Conservation (phyloP, 2,113 vertebrate genomes). For the Ptilonorhynchus violaceus region DNA sequence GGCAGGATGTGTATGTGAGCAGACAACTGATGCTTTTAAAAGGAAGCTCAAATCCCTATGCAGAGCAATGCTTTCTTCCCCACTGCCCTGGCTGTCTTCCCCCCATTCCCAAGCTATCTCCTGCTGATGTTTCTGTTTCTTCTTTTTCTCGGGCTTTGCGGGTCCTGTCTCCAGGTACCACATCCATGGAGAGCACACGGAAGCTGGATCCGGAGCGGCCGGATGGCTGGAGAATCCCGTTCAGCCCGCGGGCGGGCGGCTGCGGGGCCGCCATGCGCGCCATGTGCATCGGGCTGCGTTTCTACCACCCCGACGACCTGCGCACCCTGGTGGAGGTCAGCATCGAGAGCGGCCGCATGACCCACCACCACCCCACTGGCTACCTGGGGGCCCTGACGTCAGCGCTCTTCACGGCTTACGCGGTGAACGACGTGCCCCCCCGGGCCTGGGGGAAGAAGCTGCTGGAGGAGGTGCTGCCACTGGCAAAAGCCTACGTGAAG, state of each 20-base stretch:
- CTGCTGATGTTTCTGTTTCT: background rate
- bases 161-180: constrained; percentile 20
- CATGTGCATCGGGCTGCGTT: constrained; percentile 84
- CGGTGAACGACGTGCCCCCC: constrained; percentile 57
- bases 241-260: constrained; percentile 64
- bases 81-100: background rate
- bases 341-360: constrained; percentile 84
- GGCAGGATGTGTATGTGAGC: background rate
- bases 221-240: constrained; percentile 70
- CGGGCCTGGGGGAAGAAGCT: constrained; percentile 77
- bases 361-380: constrained; percentile 84
- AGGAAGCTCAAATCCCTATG: background rate
- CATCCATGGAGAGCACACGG: background rate
- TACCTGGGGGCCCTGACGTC: constrained; percentile 79
- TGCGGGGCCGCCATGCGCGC: constrained; percentile 84
- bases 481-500: constrained; percentile 69
- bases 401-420: constrained; percentile 77
- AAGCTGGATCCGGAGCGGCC: background rate
- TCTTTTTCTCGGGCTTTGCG: background rate
- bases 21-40: background rate
- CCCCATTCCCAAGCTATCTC: background rate
- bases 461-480: constrained; percentile 70
- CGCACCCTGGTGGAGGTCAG: constrained; percentile 73
- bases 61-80: background rate
- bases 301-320: constrained; percentile 51